Evolutionary conservation across 2,888 invertebrate species (phyloP).

Genomic region (Oxytorus armatus): DNA sequence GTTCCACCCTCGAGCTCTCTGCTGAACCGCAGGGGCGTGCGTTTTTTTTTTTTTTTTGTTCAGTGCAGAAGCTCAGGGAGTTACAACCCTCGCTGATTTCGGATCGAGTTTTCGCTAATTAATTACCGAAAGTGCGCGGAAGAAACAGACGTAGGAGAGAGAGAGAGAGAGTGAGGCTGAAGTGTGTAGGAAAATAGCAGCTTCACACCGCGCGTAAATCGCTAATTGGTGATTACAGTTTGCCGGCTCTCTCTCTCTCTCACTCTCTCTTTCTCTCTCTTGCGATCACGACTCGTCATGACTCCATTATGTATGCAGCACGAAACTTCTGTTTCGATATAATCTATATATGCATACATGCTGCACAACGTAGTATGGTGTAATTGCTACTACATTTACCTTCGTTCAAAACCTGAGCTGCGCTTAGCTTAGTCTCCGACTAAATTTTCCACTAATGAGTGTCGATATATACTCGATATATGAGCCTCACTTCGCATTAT

Average conservation of each 20-base stretch:
- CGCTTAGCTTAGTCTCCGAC: constrained; percentile 20
- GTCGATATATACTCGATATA: constrained; percentile 3
- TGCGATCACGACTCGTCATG: constrained; percentile 35
- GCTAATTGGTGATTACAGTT: constrained; percentile 69
- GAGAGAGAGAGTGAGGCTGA: constrained; percentile 4
- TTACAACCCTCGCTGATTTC: constrained; percentile 67
- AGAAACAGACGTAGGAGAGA: constrained; percentile 21
- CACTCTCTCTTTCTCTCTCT: too few relatives aligned
- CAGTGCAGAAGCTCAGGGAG: constrained; percentile 17
- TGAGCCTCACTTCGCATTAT: constrained; percentile 7
- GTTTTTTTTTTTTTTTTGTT: constrained; percentile 28
- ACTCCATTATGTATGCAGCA: constrained; percentile 28
- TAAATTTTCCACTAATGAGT: constrained; percentile 42
- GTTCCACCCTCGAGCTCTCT: constrained; percentile 44
- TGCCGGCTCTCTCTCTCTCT: constrained; percentile 60
- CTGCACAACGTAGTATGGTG: background rate
- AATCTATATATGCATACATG: constrained; percentile 6
- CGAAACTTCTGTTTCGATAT: constrained; percentile 33
- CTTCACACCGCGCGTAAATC: constrained; percentile 58
- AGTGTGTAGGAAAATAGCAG: constrained; percentile 2
- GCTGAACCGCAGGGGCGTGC: constrained; percentile 8
- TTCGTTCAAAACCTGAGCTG: background rate
- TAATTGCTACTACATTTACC: constrained; percentile 13
- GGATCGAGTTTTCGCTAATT: constrained; percentile 78
- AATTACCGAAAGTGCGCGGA: constrained; percentile 75